phyloP scores from a whole-genome alignment of 2,888 invertebrate genomes.

The Melieria picta region DNA sequence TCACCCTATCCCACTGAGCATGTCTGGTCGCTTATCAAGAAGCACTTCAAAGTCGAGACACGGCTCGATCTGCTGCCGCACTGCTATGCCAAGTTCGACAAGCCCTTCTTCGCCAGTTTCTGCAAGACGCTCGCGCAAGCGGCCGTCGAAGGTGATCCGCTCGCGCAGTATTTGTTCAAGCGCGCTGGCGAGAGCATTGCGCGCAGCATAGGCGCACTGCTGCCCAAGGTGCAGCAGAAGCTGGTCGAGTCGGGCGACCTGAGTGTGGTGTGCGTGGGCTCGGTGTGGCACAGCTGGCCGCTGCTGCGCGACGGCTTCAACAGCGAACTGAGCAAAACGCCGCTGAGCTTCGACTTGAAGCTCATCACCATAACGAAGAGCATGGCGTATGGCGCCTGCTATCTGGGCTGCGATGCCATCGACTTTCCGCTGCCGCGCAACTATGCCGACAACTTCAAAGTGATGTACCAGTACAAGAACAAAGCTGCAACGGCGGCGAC shows the following conservation, averaged over 20 bases:
- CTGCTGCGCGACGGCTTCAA: slow-evolving; percentile 79
- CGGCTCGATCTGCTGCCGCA: slow-evolving; percentile 77
- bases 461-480: slow-evolving; percentile 69
- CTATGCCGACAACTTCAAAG: slow-evolving; percentile 75
- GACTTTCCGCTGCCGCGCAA: slow-evolving; percentile 74
- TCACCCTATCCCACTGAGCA: slow-evolving; percentile 74
- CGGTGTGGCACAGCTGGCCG: slow-evolving; percentile 94
- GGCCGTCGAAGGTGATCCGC: slow-evolving; percentile 77
- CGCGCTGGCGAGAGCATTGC: slow-evolving; percentile 76
- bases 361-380: slow-evolving; percentile 78
- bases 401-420: slow-evolving; percentile 80
- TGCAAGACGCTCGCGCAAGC: slow-evolving; percentile 78
- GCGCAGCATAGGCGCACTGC: slow-evolving; percentile 73
- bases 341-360: slow-evolving; percentile 66
- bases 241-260: slow-evolving; percentile 66
- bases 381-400: slow-evolving; percentile 87
- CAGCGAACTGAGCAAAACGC: slow-evolving; percentile 67
- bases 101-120: slow-evolving; percentile 76
- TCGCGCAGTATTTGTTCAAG: slow-evolving; percentile 77
- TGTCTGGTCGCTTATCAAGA: slow-evolving; percentile 77
- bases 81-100: slow-evolving; percentile 85
- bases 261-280: slow-evolving; percentile 90
- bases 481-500: slow-evolving; percentile 2
- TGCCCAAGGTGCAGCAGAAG: slow-evolving; percentile 71
- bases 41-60: slow-evolving; percentile 78